These are phyloP conservation scores for Rhagium mordax DNA, from an alignment of 2,888 invertebrate genomes.

Conservation along the genomic window DNA sequence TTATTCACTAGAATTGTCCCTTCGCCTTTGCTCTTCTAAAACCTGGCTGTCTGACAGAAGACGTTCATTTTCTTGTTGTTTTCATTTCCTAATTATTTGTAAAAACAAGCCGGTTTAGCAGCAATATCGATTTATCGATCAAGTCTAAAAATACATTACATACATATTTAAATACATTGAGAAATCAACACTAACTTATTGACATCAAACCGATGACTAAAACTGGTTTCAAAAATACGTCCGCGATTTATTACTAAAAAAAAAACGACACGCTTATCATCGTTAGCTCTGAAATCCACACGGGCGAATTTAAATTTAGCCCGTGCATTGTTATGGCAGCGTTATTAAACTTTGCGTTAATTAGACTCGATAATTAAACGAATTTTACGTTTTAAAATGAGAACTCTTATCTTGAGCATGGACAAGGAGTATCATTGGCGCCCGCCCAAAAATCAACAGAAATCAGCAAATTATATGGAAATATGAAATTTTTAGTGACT, in stretches of 20 bases:
- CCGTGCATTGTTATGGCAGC: conserved; percentile 38
- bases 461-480: not conserved
- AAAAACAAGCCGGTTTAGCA: too few species aligned
- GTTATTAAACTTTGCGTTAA: conserved; percentile 60
- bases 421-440: conserved; percentile 11
- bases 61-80: too few species aligned
- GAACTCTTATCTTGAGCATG: conserved; percentile 11
- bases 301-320: conserved; percentile 50
- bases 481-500: too few species aligned
- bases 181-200: not conserved
- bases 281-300: conserved; percentile 36
- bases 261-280: not conserved
- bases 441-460: not conserved
- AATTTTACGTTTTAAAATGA: conserved; percentile 59
- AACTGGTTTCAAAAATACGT: not conserved
- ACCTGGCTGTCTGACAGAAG: too few species aligned
- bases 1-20: too few species aligned
- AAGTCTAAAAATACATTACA: too few species aligned
- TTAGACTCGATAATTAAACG: conserved; percentile 56
- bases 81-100: too few species aligned
- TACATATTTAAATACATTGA: too few species aligned
- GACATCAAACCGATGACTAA: not conserved
- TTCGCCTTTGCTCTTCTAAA: too few species aligned
- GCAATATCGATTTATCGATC: too few species aligned
- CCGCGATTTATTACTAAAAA: not conserved